phyloP scores from a whole-genome alignment of 2,888 invertebrate species.

The Autographa pulchrina region DNA sequence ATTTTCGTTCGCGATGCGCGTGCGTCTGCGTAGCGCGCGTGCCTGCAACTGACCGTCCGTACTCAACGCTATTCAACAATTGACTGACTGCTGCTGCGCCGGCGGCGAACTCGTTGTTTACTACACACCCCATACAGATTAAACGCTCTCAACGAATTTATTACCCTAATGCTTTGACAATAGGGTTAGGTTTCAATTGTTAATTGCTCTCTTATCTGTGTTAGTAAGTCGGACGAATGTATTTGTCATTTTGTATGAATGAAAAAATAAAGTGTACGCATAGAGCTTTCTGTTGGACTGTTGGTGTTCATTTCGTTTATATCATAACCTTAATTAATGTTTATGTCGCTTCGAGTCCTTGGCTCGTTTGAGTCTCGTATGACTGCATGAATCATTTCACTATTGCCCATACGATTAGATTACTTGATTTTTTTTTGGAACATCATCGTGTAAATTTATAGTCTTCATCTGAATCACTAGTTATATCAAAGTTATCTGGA shows the following conservation, averaged over 20 bases:
- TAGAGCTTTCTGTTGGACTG: slow-evolving; percentile 85
- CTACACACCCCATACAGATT: slow-evolving; percentile 83
- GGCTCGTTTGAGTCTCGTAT: slow-evolving; percentile 66
- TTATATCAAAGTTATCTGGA: neutral
- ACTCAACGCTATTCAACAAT: slow-evolving; percentile 77
- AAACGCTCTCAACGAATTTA: slow-evolving; percentile 66
- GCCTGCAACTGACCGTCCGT: slow-evolving; percentile 77
- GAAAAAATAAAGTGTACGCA: slow-evolving; percentile 84
- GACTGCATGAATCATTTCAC: slow-evolving; percentile 73
- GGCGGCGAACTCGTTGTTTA: slow-evolving; percentile 78
- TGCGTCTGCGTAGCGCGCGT: slow-evolving; percentile 74
- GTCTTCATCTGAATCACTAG: neutral
- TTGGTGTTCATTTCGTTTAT: slow-evolving; percentile 80
- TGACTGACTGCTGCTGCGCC: slow-evolving; percentile 77
- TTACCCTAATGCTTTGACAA: slow-evolving; percentile 44
- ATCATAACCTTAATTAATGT: slow-evolving; percentile 87
- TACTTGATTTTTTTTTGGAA: slow-evolving; percentile 37
- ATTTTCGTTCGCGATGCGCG: slow-evolving; percentile 77
- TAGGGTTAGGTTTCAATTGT: slow-evolving; percentile 57
- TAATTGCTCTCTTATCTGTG: slow-evolving; percentile 75
- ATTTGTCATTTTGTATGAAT: slow-evolving; percentile 87
- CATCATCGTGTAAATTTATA: neutral
- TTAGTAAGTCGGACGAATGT: slow-evolving; percentile 85
- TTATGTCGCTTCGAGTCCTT: slow-evolving; percentile 75
- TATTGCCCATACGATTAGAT: slow-evolving; percentile 62